These are phyloP conservation scores for Nymphalis io DNA, from an alignment of 1,140 invertebrate species.

Conservation along the genomic window DNA sequence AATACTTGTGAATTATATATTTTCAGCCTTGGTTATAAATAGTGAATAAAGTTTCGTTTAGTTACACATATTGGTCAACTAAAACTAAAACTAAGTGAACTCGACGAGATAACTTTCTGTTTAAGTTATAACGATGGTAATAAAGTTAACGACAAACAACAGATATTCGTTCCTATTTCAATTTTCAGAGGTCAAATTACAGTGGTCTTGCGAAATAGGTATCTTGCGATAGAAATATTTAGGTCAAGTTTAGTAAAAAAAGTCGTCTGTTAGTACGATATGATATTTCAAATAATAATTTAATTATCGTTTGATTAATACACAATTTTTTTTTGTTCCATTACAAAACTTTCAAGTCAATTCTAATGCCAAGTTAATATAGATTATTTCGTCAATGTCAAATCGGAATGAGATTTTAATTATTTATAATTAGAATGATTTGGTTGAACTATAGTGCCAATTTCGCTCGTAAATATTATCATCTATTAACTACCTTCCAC, in stretches of 20 bases:
- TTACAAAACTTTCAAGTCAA: background rate
- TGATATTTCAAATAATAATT: background rate
- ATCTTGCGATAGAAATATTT: constrained; percentile 19
- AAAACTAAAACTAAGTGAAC: too few species aligned
- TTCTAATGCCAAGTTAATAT: background rate
- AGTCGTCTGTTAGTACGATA: background rate
- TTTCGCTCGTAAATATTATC: too few species aligned
- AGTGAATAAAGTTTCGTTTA: too few species aligned
- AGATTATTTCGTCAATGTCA: constrained; percentile 4
- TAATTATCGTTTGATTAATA: constrained; percentile 8
- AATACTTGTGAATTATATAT: too few species aligned
- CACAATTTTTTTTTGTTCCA: background rate
- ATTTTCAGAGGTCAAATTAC: constrained; percentile 10
- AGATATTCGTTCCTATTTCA: constrained; percentile 5
- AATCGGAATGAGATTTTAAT: background rate
- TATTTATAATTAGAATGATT: background rate
- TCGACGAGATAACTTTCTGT: too few species aligned
- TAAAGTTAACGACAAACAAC: background rate
- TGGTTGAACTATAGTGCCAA: background rate
- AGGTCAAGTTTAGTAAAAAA: constrained; percentile 23
- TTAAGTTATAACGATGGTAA: background rate
- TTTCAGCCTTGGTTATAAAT: too few species aligned
- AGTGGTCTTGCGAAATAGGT: background rate
- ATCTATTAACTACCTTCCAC: too few species aligned
- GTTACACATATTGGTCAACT: too few species aligned